These are phyloP conservation scores for Aselliscus stoliczkanus DNA, from an alignment of 2,797 vertebrate species.

Conservation along the genomic window DNA sequence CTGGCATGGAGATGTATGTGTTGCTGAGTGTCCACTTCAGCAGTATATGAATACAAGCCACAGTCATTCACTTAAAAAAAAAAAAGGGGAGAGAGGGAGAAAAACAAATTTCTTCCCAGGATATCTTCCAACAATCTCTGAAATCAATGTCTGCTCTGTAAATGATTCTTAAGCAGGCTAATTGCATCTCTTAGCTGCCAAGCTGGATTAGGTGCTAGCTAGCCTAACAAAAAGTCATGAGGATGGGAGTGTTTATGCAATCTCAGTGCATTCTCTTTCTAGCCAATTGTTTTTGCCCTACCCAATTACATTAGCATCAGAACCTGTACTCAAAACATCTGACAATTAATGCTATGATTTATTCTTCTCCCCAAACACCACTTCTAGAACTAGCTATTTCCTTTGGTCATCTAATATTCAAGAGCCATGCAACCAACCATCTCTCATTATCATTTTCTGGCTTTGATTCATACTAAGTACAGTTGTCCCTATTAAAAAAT, in stretches of 20 bases:
- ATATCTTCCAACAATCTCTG: background rate
- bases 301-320: background rate
- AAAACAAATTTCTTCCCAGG: background rate
- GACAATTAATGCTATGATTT: background rate
- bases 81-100: background rate
- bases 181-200: background rate
- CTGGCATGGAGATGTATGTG: background rate
- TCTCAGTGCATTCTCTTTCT: background rate
- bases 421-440: conserved; percentile 45
- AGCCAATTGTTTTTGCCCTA: background rate
- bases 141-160: background rate
- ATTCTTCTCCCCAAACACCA: background rate
- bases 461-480: conserved; percentile 70
- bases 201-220: background rate
- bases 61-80: background rate
- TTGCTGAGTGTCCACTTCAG: background rate
- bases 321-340: background rate
- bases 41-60: background rate
- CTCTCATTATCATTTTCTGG: conserved; percentile 56
- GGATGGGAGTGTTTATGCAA: background rate
- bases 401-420: conserved; percentile 35
- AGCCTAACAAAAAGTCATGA: background rate
- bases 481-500: conserved; percentile 59
- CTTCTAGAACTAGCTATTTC: conserved; percentile 62
- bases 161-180: background rate